Base-by-base conservation (phyloP, 2,797 vertebrate genomes). In the Protosalanx chinensis region DNA sequence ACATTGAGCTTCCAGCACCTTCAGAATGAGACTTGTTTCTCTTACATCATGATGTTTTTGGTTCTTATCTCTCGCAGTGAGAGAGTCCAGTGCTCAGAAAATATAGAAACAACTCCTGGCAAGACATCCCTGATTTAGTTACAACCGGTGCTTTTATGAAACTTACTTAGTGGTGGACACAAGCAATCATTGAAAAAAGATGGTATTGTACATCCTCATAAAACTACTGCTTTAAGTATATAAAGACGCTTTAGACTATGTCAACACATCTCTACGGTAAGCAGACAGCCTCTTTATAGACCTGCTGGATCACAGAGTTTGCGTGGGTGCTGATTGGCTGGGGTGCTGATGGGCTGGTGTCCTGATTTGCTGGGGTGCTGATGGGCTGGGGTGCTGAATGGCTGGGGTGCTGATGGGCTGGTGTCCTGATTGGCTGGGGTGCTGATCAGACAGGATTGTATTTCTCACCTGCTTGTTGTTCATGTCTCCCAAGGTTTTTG, bases 401-500 rank as follows among this genome's bases (percentile, higher is more conserved):
- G 23, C 23, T 27, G 23, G 23, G 23, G 1, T 27, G 23, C 23
- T 27, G 23, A 27, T 27, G 1, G 23, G 23, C 23, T 27, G 23
- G 23, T 27, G 23, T 46, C 1, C 41, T 2, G 3, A 8, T 67
- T 66, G 77, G 75, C 81, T 76, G 27, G n/a, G 70, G 71, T 71
- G 81, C 75, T 58, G 76, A 80, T 78, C 73, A 53, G 67, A 3
- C 8, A 58, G 79, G 51, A 30, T 91, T 84, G 49, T 53, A 62
- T 90, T 89, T 86, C 84, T 67, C 76, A 27, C 51, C 18, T 0
- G 35, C n/a, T 32, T 27, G 76, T 33, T 58, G 51, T 80, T 83
- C 74, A 68, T 72, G 74, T 71, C 70, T 69, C 49, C 10, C 41
- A 69, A 46, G 62, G 2, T 76, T 74, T 69, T 78, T 35, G 13